Conservation (phyloP, 2,888 invertebrate genomes). For the Lepidocyrtoides sp. region DNA sequence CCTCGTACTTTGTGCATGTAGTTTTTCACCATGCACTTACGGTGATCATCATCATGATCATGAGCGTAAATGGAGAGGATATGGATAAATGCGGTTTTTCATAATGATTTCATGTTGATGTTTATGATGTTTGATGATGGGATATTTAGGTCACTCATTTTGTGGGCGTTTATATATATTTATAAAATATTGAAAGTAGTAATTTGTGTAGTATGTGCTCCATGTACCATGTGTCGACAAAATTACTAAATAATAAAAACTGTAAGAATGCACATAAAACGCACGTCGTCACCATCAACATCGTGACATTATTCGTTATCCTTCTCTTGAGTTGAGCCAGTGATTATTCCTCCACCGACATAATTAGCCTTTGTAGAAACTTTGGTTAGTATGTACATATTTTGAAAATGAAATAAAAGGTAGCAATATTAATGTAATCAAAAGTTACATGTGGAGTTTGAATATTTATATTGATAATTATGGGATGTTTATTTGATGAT, state of each 20-base stretch:
- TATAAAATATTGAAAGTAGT: conserved; percentile 59
- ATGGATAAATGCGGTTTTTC: conserved; percentile 74
- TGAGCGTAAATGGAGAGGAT: conserved; percentile 50
- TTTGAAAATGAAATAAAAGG: conserved; percentile 8
- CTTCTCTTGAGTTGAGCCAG: conserved; percentile 28
- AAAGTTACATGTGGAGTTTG: conserved; percentile 2
- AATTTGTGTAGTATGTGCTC: conserved; percentile 67
- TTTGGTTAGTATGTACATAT: not conserved
- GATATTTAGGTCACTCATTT: conserved; percentile 78
- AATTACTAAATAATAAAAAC: not conserved
- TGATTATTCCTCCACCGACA: conserved; percentile 66
- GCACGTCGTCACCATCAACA: not conserved
- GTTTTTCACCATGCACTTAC: conserved; percentile 37
- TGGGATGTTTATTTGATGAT: conserved; percentile 12
- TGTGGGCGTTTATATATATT: conserved; percentile 70
- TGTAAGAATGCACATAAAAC: conserved; percentile 55
- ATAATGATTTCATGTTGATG: conserved; percentile 67
- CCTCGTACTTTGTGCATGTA: not conserved
- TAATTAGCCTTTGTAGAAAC: conserved; percentile 41
- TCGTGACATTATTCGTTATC: not conserved
- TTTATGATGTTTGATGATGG: conserved; percentile 55
- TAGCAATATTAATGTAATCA: not conserved
- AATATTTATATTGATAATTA: conserved; percentile 21
- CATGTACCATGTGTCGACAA: conserved; percentile 74
- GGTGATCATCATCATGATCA: not conserved